phyloP scores from a whole-genome alignment of 2,113 vertebrate genomes.

The Cynopterus brachyotis region DNA sequence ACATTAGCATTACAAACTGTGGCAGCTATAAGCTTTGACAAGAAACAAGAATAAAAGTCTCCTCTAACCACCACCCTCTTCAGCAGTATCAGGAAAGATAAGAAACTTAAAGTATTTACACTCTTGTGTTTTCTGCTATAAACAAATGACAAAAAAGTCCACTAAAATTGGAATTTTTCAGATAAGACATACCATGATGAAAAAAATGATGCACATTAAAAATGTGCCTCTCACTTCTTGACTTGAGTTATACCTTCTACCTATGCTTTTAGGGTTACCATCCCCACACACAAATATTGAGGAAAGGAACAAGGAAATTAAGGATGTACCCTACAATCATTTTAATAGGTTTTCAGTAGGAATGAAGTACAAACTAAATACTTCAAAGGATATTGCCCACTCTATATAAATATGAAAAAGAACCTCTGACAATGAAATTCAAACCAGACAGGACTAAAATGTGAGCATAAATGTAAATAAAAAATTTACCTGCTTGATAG shows the following conservation, averaged over 20 bases:
- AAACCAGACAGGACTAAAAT: constrained; percentile 15
- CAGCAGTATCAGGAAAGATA: background rate
- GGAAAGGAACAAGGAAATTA: constrained; percentile 9
- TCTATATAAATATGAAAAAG: constrained; percentile 22
- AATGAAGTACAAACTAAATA: constrained; percentile 32
- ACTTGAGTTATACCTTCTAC: background rate
- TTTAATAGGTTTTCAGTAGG: constrained; percentile 19
- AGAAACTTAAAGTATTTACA: constrained; percentile 30
- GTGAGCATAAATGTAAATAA: background rate
- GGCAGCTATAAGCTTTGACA: background rate
- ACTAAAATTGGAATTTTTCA: background rate
- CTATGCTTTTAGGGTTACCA: background rate
- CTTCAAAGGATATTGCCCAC: background rate
- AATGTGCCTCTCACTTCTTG: background rate
- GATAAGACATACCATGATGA: background rate
- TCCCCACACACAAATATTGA: background rate
- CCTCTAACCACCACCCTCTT: background rate
- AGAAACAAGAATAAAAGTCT: background rate
- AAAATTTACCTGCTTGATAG: constrained; percentile 94
- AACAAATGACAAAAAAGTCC: background rate
- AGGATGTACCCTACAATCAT: background rate
- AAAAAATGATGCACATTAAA: constrained; percentile 25
- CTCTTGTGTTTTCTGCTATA: constrained; percentile 23
- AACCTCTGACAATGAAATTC: background rate
- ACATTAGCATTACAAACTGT: background rate